Base-by-base conservation (phyloP, 2,888 invertebrate genomes). In the Lasioglossum calceatum region DNA sequence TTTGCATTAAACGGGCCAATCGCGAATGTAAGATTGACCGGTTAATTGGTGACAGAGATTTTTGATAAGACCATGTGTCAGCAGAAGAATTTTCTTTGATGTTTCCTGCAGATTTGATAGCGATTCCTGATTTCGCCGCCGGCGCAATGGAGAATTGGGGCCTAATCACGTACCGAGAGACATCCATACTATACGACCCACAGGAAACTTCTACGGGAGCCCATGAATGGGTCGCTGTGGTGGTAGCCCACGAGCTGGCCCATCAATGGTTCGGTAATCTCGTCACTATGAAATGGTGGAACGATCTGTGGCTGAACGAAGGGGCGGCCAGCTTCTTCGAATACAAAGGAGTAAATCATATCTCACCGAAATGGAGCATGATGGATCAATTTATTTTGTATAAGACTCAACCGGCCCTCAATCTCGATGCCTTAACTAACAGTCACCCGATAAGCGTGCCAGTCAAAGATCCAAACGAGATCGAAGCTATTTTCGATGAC, bases 211-310 rank as follows among this genome's bases (percentile, higher is more conserved):
- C 97, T 0, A 96, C 97, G 4, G 95, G 96, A 8, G 96, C 96
- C 61, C 96, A 97, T 93, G 97, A 97, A 92, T 96, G 96, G 96
- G 96, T 97, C 1, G 97, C 97, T 4, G 96, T 96, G 4, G 96
- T 97, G 0, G 96, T 97, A 72, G 97, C 97, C 7, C 97, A 97
- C 92, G 97, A 97, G 95, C 93, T 98, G 87, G 98, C 98, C 0
- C 98, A 98, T 93, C 98, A 98, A 96, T 98, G 98, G 98, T 98
- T 98, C 94, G 98, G 98, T 71, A 99, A 99, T 91, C 96, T 99
- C 32, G 98, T 99, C 0, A 99, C 99, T 0, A 99, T 99, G 96
- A 97, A 98, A 92, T 98, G 98, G 98, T 98, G 98, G 98, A 98
- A 98, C 76, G 98, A 99, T 90, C 96, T 98, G 77, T 99, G 99